Percentiles rank a stretch among this genome's conserved stretches.
phyloP scores from a whole-genome alignment of 2,113 vertebrate genomes.

The Elanoides forficatus region DNA sequence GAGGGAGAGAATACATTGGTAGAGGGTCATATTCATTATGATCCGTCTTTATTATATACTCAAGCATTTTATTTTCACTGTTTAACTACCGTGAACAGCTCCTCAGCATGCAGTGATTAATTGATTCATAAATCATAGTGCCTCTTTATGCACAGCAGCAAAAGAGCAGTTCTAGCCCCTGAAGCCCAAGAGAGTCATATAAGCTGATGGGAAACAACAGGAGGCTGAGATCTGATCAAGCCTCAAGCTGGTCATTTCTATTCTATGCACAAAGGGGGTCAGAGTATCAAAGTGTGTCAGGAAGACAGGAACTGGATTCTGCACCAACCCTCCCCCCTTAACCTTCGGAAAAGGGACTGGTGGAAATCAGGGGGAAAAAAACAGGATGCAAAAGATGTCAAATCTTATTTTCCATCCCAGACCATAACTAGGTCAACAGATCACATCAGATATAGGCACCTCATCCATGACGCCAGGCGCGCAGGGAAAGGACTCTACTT shows the following conservation, averaged over 20 bases:
- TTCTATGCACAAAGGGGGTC: neutral
- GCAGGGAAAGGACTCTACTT: neutral
- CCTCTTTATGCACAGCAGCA: constrained; percentile 33
- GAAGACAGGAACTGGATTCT: neutral
- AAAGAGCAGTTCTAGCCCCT: constrained; percentile 24
- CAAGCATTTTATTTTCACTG: constrained; percentile 69
- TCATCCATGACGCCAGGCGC: neutral
- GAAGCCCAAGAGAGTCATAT: constrained; percentile 42
- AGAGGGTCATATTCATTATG: constrained; percentile 53
- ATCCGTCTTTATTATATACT: constrained; percentile 56
- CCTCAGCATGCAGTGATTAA: constrained; percentile 70
- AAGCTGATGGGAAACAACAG: constrained; percentile 45
- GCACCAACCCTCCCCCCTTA: neutral
- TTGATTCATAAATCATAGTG: constrained; percentile 75
- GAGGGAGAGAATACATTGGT: neutral
- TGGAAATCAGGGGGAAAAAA: neutral
- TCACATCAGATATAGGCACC: constrained; percentile 27
- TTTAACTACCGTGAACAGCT: constrained; percentile 69
- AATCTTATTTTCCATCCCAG: constrained; percentile 26
- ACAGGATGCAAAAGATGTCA: constrained; percentile 10
- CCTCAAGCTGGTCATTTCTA: constrained; percentile 33
- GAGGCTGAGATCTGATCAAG: constrained; percentile 23
- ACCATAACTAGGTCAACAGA: constrained; percentile 47
- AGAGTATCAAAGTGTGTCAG: constrained; percentile 4
- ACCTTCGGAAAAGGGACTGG: neutral